Evolutionary conservation across 2,888 invertebrate genomes (phyloP).

Genomic region (Idaea biselata): DNA sequence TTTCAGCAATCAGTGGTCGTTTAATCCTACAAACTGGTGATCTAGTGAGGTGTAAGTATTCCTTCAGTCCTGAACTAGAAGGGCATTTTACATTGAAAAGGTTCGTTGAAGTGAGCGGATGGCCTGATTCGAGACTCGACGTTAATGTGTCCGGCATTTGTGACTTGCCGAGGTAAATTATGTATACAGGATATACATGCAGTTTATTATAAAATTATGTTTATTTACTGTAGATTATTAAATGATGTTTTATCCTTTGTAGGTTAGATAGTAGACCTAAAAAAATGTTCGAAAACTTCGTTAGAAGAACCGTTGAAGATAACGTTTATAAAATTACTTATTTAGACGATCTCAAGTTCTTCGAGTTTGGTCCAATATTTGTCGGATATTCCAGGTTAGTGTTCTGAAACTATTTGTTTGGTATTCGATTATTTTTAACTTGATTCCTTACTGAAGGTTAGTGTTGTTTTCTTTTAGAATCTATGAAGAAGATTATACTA

Average conservation of each 20-base stretch:
- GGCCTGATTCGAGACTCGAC: conserved; percentile 67
- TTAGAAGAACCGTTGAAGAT: conserved; percentile 59
- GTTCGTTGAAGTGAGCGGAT: conserved; percentile 68
- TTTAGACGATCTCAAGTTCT: conserved; percentile 66
- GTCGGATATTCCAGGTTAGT: conserved; percentile 57
- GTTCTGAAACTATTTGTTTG: background rate
- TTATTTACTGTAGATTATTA: background rate
- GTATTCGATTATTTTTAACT: too few relatives aligned
- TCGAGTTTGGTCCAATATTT: conserved; percentile 74
- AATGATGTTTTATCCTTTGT: conserved; percentile 20
- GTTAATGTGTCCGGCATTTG: conserved; percentile 62
- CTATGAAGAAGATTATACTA: conserved; percentile 68
- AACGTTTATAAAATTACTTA: conserved; percentile 64
- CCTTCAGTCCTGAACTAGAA: conserved; percentile 64
- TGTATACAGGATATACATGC: background rate
- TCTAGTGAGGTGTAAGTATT: conserved; percentile 67
- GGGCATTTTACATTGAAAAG: conserved; percentile 63
- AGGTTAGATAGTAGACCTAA: conserved; percentile 72
- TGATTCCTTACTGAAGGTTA: too few relatives aligned
- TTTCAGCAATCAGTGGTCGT: conserved; percentile 47
- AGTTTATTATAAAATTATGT: background rate
- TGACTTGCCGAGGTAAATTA: conserved; percentile 63
- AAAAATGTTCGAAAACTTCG: conserved; percentile 72
- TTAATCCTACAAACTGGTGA: conserved; percentile 64
- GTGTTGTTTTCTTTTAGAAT: conserved; percentile 46